A percentile compares a stretch with the other conserved stretches of the same genome.
These are phyloP conservation scores for Thymelicus sylvestris DNA, from an alignment of 2,888 invertebrate genomes.

Conservation along the genomic window DNA sequence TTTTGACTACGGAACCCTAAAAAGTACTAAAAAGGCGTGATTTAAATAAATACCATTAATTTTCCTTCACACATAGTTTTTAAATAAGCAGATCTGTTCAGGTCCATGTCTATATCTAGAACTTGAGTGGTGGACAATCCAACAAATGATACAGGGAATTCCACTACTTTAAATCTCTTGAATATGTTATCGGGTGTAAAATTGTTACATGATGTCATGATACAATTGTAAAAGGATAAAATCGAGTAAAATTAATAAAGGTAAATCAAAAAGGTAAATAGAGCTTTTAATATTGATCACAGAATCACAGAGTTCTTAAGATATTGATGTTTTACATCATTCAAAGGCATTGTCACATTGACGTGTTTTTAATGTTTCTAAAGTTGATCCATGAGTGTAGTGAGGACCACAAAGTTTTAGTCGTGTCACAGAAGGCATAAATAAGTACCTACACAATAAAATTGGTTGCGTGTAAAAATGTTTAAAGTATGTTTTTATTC, in stretches of 20 bases:
- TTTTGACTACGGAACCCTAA: too few species aligned
- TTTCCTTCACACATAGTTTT: conserved; percentile 66
- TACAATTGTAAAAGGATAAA: conserved; percentile 6
- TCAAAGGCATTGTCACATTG: not conserved
- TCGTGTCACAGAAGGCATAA: too few species aligned
- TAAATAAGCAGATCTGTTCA: conserved; percentile 64
- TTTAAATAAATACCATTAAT: conserved; percentile 59
- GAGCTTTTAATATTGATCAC: too few species aligned
- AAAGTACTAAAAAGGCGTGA: too few species aligned
- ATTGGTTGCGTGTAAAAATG: too few species aligned
- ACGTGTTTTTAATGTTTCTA: not conserved
- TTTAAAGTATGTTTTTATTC: too few species aligned
- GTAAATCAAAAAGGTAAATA: too few species aligned
- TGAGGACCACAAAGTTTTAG: too few species aligned
- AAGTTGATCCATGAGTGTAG: too few species aligned
- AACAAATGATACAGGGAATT: conserved; percentile 72
- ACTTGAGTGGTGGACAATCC: conserved; percentile 60
- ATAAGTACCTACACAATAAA: too few species aligned
- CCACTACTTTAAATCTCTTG: conserved; percentile 66
- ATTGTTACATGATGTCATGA: conserved; percentile 53
- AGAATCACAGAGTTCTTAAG: not conserved
- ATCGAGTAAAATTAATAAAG: not conserved
- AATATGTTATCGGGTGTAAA: conserved; percentile 69
- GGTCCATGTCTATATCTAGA: conserved; percentile 64
- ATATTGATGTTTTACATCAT: not conserved